Percentiles rank a stretch among this genome's conserved stretches.
These are phyloP conservation scores for Hormaphis cornu DNA, from an alignment of 1,140 invertebrate species.

Conservation along the genomic window DNA sequence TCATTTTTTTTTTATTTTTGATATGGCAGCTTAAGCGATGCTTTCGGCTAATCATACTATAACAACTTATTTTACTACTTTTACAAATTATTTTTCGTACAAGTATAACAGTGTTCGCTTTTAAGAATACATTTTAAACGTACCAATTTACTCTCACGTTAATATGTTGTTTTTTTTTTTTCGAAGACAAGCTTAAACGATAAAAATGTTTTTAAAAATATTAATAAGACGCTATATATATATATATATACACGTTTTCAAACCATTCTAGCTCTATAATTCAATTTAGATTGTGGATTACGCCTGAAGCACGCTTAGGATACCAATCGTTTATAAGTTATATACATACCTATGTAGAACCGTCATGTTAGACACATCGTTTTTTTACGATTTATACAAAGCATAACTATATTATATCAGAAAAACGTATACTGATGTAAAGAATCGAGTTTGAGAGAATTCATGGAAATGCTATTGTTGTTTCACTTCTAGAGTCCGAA, in stretches of 20 bases:
- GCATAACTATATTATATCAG: background rate
- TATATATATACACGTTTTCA: background rate
- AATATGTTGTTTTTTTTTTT: background rate
- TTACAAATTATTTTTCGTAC: background rate
- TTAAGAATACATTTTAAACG: background rate
- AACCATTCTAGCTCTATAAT: background rate
- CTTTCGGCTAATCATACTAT: constrained; percentile 28
- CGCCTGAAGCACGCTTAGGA: constrained; percentile 26
- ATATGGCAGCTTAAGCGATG: constrained; percentile 27
- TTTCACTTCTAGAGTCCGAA: constrained; percentile 24
- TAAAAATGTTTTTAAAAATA: background rate
- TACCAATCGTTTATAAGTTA: background rate
- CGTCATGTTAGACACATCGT: background rate
- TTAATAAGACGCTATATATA: constrained; percentile 13
- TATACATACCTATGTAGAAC: constrained; percentile 1
- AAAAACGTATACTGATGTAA: constrained; percentile 2
- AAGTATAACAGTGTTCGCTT: constrained; percentile 1
- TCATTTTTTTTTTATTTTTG: constrained; percentile 21
- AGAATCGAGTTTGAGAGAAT: background rate
- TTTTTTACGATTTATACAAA: background rate
- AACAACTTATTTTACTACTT: constrained; percentile 13
- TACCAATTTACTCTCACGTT: background rate
- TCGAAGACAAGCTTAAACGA: background rate
- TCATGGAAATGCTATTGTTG: constrained; percentile 7
- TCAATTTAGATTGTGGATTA: background rate